A percentile compares a stretch with the other conserved stretches of the same genome.
Conservation (phyloP, 2,113 vertebrate species). For the Actinemys pallida region DNA sequence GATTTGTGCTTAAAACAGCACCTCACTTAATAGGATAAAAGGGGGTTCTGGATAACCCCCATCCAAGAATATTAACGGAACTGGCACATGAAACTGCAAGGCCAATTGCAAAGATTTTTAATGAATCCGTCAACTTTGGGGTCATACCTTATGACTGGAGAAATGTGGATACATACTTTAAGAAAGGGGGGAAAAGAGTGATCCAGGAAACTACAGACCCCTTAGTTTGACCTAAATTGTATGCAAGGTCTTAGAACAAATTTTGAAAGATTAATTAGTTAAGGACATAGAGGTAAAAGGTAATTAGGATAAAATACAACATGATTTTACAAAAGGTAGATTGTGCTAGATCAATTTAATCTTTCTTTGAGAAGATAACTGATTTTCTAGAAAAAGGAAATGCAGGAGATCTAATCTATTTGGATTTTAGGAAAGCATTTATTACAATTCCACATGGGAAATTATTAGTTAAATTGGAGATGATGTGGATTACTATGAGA, state of each 20-base stretch:
- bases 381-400: too few relatives aligned
- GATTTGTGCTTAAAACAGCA: too few relatives aligned
- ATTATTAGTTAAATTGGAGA: too few relatives aligned
- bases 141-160: not conserved
- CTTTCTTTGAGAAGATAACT: too few relatives aligned
- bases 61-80: not conserved
- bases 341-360: too few relatives aligned
- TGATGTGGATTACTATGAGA: too few relatives aligned
- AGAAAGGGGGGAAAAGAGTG: not conserved
- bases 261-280: not conserved
- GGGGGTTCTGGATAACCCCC: not conserved
- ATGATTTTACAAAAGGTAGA: not conserved
- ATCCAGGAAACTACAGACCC: not conserved
- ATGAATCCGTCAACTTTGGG: not conserved
- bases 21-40: too few relatives aligned
- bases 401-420: too few relatives aligned
- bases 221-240: too few relatives aligned
- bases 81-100: too few relatives aligned
- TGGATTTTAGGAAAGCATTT: too few relatives aligned
- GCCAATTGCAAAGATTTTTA: not conserved
- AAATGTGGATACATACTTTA: not conserved
- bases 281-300: not conserved
- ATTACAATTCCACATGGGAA: too few relatives aligned
- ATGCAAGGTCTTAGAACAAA: not conserved
- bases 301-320: not conserved